Evolutionary conservation across 2,113 vertebrate genomes (phyloP).

Genomic region (Ariopsis seemanni): DNA sequence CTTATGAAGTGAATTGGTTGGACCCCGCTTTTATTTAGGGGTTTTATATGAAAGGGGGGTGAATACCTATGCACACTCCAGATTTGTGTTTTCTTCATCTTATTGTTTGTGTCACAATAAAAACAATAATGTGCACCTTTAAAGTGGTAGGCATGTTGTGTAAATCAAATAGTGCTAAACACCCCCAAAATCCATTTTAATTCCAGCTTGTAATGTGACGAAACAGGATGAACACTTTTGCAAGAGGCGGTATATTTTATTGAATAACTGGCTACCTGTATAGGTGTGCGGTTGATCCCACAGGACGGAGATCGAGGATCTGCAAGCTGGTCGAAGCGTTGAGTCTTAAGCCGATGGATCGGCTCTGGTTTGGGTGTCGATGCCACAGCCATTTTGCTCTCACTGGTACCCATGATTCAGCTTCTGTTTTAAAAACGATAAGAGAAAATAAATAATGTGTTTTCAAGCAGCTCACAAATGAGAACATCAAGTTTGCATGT

Average conservation of each 20-base stretch:
- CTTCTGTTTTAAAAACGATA: background rate
- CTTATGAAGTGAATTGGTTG: no score
- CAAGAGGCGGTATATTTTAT: background rate
- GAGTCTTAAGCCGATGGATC: conserved; percentile 58
- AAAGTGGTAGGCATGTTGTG: no score
- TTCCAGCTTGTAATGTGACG: no score
- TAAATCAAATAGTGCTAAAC: no score
- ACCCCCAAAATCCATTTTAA: no score
- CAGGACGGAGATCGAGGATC: conserved; percentile 87
- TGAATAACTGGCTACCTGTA: conserved; percentile 62
- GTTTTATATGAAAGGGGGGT: no score
- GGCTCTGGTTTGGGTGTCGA: conserved; percentile 65
- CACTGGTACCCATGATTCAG: conserved; percentile 78
- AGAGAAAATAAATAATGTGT: background rate
- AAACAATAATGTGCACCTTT: no score
- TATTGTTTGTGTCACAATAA: no score
- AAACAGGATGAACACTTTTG: no score
- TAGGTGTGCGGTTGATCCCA: conserved; percentile 80
- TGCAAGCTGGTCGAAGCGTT: conserved; percentile 64
- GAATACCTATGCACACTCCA: no score
- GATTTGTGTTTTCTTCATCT: no score
- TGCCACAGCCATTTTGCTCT: conserved; percentile 71
- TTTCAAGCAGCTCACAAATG: background rate
- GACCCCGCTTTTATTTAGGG: no score
- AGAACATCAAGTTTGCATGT: background rate